Percentiles rank a stretch among this genome's conserved stretches.
These are phyloP conservation scores for Brachionus paranguensis DNA, from an alignment of 1,140 invertebrate genomes.

Conservation along the genomic window DNA sequence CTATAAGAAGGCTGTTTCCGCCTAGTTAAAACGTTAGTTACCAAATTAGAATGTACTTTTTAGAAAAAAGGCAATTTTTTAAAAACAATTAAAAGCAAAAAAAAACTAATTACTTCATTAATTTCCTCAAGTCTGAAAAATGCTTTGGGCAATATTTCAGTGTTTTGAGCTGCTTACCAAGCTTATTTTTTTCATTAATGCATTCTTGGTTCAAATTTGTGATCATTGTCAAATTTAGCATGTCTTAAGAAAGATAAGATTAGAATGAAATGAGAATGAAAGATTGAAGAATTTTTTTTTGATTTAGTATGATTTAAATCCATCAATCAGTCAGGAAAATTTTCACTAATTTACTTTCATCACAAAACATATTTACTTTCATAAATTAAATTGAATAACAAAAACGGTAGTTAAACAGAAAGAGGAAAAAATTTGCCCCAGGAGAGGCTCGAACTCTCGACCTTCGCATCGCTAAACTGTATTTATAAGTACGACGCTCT, in stretches of 20 bases:
- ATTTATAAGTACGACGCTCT: background rate
- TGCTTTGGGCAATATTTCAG: background rate
- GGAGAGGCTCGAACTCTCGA: conserved; percentile 22
- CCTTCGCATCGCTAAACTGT: conserved; percentile 1
- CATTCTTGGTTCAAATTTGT: background rate
- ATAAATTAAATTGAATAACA: background rate
- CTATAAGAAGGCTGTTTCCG: background rate
- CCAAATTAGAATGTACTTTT: background rate
- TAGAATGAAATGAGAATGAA: background rate
- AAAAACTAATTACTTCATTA: background rate
- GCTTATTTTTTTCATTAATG: background rate
- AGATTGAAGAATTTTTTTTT: background rate
- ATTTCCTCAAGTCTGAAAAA: background rate
- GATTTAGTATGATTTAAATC: background rate
- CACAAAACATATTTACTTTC: background rate
- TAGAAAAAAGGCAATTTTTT: background rate
- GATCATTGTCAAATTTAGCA: background rate
- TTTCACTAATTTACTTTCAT: conserved; percentile 12
- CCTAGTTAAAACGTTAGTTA: background rate
- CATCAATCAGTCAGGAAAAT: background rate
- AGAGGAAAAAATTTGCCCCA: background rate
- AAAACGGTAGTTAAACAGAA: background rate
- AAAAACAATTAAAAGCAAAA: background rate
- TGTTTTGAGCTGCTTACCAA: background rate
- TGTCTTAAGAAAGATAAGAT: background rate